Conservation (phyloP, 2,113 vertebrate genomes). For the Gobius niger region DNA sequence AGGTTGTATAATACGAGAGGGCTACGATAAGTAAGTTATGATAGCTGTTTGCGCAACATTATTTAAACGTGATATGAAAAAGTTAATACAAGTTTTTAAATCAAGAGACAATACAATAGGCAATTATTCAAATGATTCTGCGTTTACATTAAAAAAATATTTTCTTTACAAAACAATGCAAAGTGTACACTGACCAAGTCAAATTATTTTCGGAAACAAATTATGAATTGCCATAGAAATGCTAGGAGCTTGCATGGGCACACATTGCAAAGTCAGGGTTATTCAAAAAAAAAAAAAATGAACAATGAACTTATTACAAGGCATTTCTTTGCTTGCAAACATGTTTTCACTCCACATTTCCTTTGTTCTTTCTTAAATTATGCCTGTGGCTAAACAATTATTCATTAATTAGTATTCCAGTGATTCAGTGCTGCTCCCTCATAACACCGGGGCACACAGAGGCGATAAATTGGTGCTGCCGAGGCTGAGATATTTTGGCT, state of each 20-base stretch:
- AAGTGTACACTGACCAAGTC: too few relatives aligned
- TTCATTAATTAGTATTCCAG: constrained; percentile 10
- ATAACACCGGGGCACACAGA: constrained; percentile 1
- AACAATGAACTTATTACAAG: background rate
- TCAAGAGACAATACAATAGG: too few relatives aligned
- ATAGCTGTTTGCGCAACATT: background rate
- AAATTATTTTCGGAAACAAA: too few relatives aligned
- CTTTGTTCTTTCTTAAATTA: background rate
- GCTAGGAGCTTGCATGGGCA: too few relatives aligned
- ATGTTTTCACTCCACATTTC: background rate
- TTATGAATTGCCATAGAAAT: too few relatives aligned
- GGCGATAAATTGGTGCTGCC: background rate
- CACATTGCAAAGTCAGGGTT: too few relatives aligned
- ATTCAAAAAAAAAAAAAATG: background rate
- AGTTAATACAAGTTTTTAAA: too few relatives aligned
- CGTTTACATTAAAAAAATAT: too few relatives aligned
- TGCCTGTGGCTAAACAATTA: constrained; percentile 1
- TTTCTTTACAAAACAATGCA: too few relatives aligned
- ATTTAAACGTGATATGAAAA: too few relatives aligned
- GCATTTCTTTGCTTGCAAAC: background rate
- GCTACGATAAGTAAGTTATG: background rate
- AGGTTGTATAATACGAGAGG: background rate
- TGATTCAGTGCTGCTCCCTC: constrained; percentile 6
- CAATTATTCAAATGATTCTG: too few relatives aligned
- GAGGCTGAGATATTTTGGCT: constrained; percentile 8